Conservation (phyloP, 2,888 invertebrate genomes). For the Campoletis raptor region DNA sequence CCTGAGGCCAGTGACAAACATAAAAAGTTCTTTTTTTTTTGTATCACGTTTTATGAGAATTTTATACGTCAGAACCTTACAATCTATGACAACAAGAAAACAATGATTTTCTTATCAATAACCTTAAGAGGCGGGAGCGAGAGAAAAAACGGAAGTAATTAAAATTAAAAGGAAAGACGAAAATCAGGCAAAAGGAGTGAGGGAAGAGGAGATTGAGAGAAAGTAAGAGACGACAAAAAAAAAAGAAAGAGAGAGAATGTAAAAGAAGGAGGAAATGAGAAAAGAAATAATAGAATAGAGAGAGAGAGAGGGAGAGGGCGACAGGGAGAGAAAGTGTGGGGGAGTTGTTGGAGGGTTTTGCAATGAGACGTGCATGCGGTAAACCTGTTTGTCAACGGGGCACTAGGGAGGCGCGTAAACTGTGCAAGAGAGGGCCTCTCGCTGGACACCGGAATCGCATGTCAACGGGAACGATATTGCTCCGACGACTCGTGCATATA, state of each 20-base stretch:
- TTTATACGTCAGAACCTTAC: neutral
- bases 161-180: neutral
- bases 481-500: conserved; percentile 43
- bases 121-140: neutral
- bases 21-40: neutral
- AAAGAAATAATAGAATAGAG: neutral
- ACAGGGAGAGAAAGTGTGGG: conserved; percentile 3
- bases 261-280: neutral
- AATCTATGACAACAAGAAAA: neutral
- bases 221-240: neutral
- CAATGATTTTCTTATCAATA: too few relatives aligned
- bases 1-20: neutral
- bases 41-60: neutral
- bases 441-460: conserved; percentile 76
- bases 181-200: neutral
- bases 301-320: conserved; percentile 2
- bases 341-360: conserved; percentile 40
- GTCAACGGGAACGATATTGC: conserved; percentile 77
- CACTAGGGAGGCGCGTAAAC: conserved; percentile 57
- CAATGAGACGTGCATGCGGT: conserved; percentile 72
- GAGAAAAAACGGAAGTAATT: neutral
- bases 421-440: conserved; percentile 31
- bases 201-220: neutral
- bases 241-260: neutral
- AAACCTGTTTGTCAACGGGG: conserved; percentile 77